Conservation (phyloP, 1,140 invertebrate genomes). For the Cydia amplana region DNA sequence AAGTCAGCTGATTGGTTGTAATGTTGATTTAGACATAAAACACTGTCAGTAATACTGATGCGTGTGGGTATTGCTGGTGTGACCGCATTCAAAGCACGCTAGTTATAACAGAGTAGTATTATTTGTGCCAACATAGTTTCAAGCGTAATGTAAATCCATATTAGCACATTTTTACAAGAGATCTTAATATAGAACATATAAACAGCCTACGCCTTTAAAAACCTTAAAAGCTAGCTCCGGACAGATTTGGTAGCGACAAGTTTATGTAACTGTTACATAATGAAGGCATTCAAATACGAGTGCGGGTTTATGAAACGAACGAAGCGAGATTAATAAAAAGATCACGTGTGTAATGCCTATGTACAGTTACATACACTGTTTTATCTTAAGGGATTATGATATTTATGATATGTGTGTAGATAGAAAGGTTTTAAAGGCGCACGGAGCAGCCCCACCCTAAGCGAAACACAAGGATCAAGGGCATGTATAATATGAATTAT, state of each 20-base stretch:
- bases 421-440: neutral
- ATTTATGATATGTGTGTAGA: too few species aligned
- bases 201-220: conserved; percentile 1
- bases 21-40: neutral
- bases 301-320: too few species aligned
- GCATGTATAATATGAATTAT: too few species aligned
- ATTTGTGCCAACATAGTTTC: neutral
- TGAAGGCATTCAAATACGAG: too few species aligned
- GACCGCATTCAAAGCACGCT: neutral
- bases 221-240: too few species aligned
- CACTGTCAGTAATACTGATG: conserved; percentile 2
- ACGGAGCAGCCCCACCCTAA: neutral
- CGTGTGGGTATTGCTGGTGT: neutral
- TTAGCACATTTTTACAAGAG: conserved; percentile 7
- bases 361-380: neutral
- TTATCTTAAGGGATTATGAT: too few species aligned
- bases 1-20: too few species aligned
- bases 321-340: neutral
- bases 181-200: neutral
- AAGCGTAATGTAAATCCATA: neutral
- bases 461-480: neutral
- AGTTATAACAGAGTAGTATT: neutral
- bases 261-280: too few species aligned
- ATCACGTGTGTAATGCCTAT: too few species aligned
- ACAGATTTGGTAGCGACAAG: too few species aligned